phyloP scores from a whole-genome alignment of 2,113 vertebrate genomes.

The Neolamprologus brichardi region DNA sequence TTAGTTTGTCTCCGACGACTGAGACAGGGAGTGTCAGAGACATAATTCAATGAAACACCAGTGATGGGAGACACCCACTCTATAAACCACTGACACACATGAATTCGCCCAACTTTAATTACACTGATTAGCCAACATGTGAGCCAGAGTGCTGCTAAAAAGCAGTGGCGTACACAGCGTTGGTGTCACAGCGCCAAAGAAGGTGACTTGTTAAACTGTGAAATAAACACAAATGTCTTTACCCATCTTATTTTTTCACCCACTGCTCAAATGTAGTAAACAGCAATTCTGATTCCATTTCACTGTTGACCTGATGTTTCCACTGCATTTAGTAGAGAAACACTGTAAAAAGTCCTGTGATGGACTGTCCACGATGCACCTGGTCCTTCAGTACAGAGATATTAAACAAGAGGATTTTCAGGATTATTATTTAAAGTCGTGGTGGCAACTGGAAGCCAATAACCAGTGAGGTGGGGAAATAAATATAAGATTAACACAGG shows the following conservation, averaged over 20 bases:
- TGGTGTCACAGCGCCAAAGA: neutral
- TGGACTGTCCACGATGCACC: neutral
- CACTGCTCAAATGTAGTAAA: neutral
- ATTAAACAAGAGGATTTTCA: neutral
- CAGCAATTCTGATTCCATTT: neutral
- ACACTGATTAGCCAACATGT: slow-evolving; percentile 34
- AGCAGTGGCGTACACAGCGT: neutral
- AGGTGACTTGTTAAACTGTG: neutral
- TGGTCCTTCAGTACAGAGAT: neutral
- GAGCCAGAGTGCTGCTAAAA: neutral
- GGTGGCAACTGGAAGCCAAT: neutral
- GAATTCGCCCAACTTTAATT: slow-evolving; percentile 29
- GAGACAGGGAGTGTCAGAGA: slow-evolving; percentile 28
- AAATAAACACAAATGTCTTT: neutral
- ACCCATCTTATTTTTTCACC: neutral
- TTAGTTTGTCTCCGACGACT: neutral
- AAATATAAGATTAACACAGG: neutral
- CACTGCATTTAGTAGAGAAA: neutral
- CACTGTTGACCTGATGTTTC: fast-evolving
- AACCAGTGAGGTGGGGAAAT: neutral
- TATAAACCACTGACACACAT: slow-evolving; percentile 35
- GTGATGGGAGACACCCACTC: neutral
- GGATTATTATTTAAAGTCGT: neutral
- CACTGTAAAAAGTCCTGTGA: neutral
- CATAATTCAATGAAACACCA: slow-evolving; percentile 13